Evolutionary conservation across 92 coral and sea anemone species (phyloP), one percentile per base, ranked within the genome.

Genomic region (Metridium senile): DNA sequence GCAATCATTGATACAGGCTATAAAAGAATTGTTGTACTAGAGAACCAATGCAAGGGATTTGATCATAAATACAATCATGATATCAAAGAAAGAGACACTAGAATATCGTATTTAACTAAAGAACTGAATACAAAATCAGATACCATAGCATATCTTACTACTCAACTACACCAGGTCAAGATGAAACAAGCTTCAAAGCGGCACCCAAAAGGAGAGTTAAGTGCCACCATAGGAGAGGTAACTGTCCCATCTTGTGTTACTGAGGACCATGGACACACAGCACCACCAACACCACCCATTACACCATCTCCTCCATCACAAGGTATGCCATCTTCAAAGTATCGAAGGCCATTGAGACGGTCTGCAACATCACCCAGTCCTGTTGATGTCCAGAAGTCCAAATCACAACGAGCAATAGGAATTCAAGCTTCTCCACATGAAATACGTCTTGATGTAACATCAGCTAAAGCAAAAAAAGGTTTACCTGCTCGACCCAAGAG

Each of bases 91-190:
- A 82, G 91, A 29, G 97, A 96, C 74, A 62, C 58, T 30, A 84
- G 80, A 66, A 77, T 96, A 19, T 71, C 87, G 17, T 76, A 88
- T 33, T 81, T 92, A 17, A 79, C 89, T 19, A 84, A 74, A 52
- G 99, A 96, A 85, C 93, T 96, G 43, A 93, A 92, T 71, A 81
- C 88, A 46, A 96, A 96, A 65, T 93, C 99, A 18, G 99, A 91
- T 80, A 82, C 93, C 27, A 62, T 93, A 46, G 99, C 99, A 9
- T 93, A 92, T 79, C 92, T 96, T 51, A 93, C 99, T 66, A 92
- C 86, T 17, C 99, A 96, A 62, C 87, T 96, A 20, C 99, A 96
- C 71, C 90, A 81, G 59, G 79, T 86, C 26, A 96, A 96, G 62
- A 56, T 96, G 72, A 87, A 84, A 75, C 78, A 85, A 23, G 75